Conservation (phyloP, 2,113 vertebrate species). For the Corythornis madagascariensis region DNA sequence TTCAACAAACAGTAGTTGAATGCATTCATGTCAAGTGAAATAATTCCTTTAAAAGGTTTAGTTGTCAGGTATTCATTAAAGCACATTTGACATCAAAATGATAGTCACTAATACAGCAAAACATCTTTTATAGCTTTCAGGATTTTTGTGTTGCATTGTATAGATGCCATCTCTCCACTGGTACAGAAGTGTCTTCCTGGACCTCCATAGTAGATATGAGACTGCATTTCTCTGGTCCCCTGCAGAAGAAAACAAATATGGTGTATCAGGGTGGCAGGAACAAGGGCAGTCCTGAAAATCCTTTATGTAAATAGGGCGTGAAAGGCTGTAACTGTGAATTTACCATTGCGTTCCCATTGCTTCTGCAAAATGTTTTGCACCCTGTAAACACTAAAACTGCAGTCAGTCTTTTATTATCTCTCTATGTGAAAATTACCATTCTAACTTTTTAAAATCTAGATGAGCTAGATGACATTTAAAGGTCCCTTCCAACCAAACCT, state of each 20-base stretch:
- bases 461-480: no score
- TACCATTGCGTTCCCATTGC: neutral
- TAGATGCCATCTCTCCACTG: neutral
- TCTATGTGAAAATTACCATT: neutral
- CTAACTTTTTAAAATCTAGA: no score
- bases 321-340: neutral
- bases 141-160: conserved; percentile 7
- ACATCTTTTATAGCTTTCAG: conserved; percentile 58
- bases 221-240: neutral
- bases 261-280: neutral
- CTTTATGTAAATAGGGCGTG: neutral
- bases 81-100: conserved; percentile 73
- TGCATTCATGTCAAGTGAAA: conserved; percentile 72
- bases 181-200: neutral
- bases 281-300: neutral
- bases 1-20: conserved; percentile 72
- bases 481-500: no score
- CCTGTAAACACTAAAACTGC: neutral
- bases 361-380: neutral
- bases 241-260: neutral
- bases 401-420: neutral
- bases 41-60: conserved; percentile 70
- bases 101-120: conserved; percentile 75
- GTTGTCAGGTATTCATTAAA: conserved; percentile 82
- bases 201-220: neutral